Evolutionary conservation across 2,888 invertebrate genomes (phyloP).

Genomic region (Iphiclides podalirius): DNA sequence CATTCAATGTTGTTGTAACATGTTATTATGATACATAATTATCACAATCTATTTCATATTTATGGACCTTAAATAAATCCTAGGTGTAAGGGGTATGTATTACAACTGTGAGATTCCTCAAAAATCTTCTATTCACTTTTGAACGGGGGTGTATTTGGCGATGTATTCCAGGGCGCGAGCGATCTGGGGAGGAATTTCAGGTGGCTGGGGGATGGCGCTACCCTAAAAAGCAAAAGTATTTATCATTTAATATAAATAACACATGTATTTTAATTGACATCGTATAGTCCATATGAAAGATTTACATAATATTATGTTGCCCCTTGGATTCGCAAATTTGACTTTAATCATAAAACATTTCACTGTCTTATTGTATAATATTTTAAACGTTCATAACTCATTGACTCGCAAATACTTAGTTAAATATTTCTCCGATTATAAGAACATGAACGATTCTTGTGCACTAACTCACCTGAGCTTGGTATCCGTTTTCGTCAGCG

Average conservation of each 20-base stretch:
- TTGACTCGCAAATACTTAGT: too few species aligned
- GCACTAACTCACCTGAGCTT: conserved; percentile 79
- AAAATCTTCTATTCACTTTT: conserved; percentile 24
- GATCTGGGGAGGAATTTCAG: conserved; percentile 73
- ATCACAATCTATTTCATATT: conserved; percentile 20
- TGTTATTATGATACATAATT: conserved; percentile 16
- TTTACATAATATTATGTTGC: too few species aligned
- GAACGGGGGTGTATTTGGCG: conserved; percentile 31
- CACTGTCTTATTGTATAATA: too few species aligned
- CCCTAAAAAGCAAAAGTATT: conserved; percentile 45
- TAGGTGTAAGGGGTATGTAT: conserved; percentile 24
- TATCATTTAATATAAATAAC: conserved; percentile 1
- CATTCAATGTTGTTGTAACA: conserved; percentile 12
- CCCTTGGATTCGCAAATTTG: too few species aligned
- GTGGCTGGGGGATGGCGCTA: conserved; percentile 71
- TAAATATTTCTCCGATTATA: too few species aligned
- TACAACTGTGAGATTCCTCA: conserved; percentile 24
- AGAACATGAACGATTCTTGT: too few species aligned
- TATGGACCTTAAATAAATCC: conserved; percentile 24
- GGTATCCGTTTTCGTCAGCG: conserved; percentile 86
- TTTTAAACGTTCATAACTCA: too few species aligned
- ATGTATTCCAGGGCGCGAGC: conserved; percentile 59
- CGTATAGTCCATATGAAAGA: too few species aligned
- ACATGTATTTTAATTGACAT: too few species aligned
- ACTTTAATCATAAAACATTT: too few species aligned